A percentile compares a stretch with the other conserved stretches of the same genome.
phyloP scores from a whole-genome alignment of 2,113 vertebrate species.

The Hystrix cristata region DNA sequence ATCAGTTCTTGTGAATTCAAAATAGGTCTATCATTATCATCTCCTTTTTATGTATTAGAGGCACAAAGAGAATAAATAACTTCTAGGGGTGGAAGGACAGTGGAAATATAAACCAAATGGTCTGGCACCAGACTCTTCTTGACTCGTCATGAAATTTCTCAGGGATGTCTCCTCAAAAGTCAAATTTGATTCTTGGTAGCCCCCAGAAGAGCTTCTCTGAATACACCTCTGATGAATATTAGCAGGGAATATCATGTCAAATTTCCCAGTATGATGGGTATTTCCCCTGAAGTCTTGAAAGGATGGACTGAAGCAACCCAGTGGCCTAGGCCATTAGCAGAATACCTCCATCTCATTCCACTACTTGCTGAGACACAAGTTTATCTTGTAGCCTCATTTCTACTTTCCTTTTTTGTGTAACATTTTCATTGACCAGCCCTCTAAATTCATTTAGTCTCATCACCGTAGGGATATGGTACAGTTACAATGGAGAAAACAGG shows the following conservation, averaged over 20 bases:
- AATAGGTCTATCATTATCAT: neutral
- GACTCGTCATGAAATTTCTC: neutral
- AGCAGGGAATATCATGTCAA: neutral
- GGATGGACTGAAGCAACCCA: neutral
- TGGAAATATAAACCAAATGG: neutral
- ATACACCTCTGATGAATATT: neutral
- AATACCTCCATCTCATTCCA: neutral
- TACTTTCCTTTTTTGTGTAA: neutral
- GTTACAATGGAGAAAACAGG: neutral
- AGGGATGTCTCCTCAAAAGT: neutral
- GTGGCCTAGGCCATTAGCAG: neutral
- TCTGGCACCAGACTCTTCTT: neutral
- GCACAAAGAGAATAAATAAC: neutral
- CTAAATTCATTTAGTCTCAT: neutral
- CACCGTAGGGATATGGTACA: neutral
- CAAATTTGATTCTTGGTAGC: neutral
- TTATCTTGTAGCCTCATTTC: neutral
- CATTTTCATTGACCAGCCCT: neutral
- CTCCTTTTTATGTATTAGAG: slow-evolving; percentile 1
- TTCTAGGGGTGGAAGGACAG: no score
- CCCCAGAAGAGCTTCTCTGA: neutral
- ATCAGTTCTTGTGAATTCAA: neutral
- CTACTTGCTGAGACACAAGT: neutral
- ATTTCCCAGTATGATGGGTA: neutral
- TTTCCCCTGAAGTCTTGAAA: neutral